A percentile compares a stretch with the other conserved stretches of the same genome.
Conservation (phyloP, 2,888 invertebrate genomes). For the Lumbricus terrestris region DNA sequence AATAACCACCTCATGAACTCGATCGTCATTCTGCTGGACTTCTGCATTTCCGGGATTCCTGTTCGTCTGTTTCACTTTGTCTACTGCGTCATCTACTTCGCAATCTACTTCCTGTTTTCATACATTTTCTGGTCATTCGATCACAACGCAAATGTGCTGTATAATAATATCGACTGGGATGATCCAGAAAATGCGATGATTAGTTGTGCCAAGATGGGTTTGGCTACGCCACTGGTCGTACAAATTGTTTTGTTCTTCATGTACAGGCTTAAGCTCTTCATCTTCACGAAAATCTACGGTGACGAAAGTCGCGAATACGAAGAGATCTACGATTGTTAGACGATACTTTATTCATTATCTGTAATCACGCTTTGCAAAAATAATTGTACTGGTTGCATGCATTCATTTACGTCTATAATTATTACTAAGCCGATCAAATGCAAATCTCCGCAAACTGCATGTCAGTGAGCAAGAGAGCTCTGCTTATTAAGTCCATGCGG, state of each 20-base stretch:
- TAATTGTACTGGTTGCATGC: too few relatives aligned
- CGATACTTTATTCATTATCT: background rate
- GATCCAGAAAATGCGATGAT: conserved; percentile 37
- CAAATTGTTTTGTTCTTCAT: conserved; percentile 44
- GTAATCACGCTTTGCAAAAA: background rate
- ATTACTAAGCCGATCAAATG: too few relatives aligned
- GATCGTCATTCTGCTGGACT: conserved; percentile 48
- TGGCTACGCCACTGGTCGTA: conserved; percentile 38
- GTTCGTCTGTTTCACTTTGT: conserved; percentile 47
- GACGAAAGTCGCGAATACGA: background rate
- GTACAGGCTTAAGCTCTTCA: conserved; percentile 42
- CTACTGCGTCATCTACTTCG: conserved; percentile 45
- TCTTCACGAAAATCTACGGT: conserved; percentile 17
- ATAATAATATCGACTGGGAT: conserved; percentile 51
- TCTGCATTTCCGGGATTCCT: conserved; percentile 46
- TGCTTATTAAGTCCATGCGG: too few relatives aligned
- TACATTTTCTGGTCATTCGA: conserved; percentile 48
- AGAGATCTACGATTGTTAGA: background rate
- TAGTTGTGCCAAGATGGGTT: conserved; percentile 36
- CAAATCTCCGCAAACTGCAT: too few relatives aligned
- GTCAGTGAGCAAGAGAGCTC: too few relatives aligned
- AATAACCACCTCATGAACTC: conserved; percentile 51
- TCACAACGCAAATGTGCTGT: conserved; percentile 45
- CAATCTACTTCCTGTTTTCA: conserved; percentile 48
- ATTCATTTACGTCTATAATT: too few relatives aligned